phyloP scores from a whole-genome alignment of 2,888 invertebrate genomes.

The Limnephilus rhombicus region DNA sequence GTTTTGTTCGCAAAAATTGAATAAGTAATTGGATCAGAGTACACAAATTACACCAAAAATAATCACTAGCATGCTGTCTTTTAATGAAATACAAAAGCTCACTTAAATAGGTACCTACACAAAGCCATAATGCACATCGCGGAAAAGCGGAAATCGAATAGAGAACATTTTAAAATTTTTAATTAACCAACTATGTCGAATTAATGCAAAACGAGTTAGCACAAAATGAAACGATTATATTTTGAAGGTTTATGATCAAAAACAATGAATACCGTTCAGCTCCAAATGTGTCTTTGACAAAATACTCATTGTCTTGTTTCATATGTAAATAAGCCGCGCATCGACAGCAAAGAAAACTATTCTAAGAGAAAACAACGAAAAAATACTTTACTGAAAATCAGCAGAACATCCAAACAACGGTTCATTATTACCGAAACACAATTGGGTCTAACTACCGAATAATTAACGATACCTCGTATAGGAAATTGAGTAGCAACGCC shows the following conservation, averaged over 20 bases:
- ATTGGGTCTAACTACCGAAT: not conserved
- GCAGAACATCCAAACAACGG: not conserved
- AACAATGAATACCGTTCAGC: not conserved
- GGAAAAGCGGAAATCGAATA: not conserved
- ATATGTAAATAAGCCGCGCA: not conserved
- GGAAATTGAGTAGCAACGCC: not conserved
- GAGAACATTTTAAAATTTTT: not conserved
- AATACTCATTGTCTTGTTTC: not conserved
- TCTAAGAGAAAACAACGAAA: not conserved
- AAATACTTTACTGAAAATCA: not conserved
- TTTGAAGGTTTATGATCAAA: not conserved
- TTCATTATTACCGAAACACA: not conserved
- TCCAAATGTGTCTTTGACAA: no score
- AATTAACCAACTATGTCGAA: not conserved
- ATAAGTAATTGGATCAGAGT: slow-evolving; percentile 18
- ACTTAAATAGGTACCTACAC: slow-evolving; percentile 21
- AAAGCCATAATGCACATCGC: not conserved
- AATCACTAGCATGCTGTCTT: slow-evolving; percentile 39
- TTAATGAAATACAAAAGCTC: slow-evolving; percentile 29
- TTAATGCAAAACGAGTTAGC: not conserved
- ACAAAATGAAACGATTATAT: not conserved
- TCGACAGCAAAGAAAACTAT: not conserved
- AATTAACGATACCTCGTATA: not conserved
- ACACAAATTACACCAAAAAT: slow-evolving; percentile 27
- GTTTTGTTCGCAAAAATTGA: not conserved